A percentile compares a stretch with the other conserved stretches of the same genome.
phyloP scores from a whole-genome alignment of 2,797 vertebrate species.

The Mus minutoides region DNA sequence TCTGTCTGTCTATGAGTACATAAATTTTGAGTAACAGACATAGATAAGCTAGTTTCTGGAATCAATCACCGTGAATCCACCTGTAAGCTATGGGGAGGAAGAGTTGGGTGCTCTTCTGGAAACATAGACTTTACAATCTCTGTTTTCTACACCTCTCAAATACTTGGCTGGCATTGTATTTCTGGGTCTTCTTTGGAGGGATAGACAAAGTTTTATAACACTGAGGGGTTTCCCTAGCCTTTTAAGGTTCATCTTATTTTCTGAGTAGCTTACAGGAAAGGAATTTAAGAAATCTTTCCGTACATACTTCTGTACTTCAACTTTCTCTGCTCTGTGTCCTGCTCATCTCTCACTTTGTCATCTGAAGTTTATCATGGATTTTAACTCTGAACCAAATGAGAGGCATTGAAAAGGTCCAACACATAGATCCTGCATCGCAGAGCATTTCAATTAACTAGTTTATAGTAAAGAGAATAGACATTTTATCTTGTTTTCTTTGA shows the following conservation, averaged over 20 bases:
- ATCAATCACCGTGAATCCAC: neutral
- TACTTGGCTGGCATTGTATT: neutral
- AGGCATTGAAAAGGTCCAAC: neutral
- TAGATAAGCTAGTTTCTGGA: neutral
- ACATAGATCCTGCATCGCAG: neutral
- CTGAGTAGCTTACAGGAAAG: neutral
- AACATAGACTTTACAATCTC: neutral
- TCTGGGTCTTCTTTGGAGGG: neutral
- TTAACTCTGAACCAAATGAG: neutral
- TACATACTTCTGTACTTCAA: neutral
- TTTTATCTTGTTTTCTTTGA: neutral
- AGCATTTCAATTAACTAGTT: neutral
- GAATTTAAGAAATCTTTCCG: neutral
- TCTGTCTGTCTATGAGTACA: neutral
- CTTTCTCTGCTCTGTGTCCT: neutral
- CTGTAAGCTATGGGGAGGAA: neutral
- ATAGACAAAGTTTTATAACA: neutral
- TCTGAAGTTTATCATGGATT: neutral
- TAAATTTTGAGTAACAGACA: neutral
- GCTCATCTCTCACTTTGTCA: neutral
- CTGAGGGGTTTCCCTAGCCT: neutral
- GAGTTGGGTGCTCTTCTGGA: neutral
- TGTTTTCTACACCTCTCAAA: neutral
- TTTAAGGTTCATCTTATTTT: neutral
- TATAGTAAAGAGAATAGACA: neutral